These are phyloP conservation scores for Aegithalos caudatus DNA, from an alignment of 2,113 vertebrate genomes.

Conservation along the genomic window DNA sequence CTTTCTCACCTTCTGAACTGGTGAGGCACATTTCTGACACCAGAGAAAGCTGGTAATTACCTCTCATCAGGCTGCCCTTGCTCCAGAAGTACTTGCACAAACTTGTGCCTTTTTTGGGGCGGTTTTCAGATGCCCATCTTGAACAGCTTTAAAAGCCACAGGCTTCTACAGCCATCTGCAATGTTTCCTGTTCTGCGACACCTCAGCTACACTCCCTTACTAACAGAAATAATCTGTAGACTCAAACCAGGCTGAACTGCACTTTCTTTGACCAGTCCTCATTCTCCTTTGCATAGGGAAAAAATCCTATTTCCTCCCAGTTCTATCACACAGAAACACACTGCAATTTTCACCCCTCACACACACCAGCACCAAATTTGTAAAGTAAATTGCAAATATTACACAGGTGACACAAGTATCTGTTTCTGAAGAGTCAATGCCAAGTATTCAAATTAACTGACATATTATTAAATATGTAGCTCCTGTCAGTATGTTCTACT, in stretches of 20 bases:
- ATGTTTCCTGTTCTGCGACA: neutral
- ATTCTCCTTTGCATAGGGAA: neutral
- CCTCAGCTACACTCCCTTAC: neutral
- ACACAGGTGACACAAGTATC: neutral
- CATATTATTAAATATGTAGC: neutral
- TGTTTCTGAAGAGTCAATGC: neutral
- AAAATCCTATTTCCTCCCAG: no score
- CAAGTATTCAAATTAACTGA: neutral
- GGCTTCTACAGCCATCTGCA: neutral
- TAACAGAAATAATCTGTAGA: neutral
- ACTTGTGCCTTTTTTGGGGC: neutral
- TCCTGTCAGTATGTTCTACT: neutral
- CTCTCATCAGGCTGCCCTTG: fast-evolving
- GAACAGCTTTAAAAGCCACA: neutral
- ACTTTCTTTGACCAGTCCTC: fast-evolving
- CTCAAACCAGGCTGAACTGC: fast-evolving
- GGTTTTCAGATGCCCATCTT: neutral
- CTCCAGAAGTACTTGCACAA: neutral
- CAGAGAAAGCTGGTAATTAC: neutral
- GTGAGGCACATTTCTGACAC: fast-evolving
- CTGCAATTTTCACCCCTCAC: neutral
- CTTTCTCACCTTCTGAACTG: neutral
- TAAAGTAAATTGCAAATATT: neutral
- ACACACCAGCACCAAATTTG: no score
- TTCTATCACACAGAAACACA: neutral